Evolutionary conservation across 1,140 invertebrate genomes (phyloP), one percentile per base, ranked within the genome.

Genomic region (Ctenoplectra terminalis): DNA sequence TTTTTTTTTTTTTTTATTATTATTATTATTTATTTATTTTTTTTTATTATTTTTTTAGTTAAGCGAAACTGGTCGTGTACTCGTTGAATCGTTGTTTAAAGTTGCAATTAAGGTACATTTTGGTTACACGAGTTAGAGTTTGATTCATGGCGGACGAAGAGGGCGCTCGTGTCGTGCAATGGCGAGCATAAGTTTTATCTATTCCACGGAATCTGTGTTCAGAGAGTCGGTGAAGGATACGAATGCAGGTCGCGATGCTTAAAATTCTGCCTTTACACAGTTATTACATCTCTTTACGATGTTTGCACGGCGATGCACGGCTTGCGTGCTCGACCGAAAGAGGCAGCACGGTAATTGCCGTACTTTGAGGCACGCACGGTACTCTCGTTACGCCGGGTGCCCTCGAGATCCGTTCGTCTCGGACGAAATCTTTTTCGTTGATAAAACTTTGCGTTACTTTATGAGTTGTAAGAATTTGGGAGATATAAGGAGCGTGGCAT

Each of bases 341-440:
- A 50, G 61, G 71, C 61, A 58, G 71, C 79, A 3, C 50, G 48
- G 52, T 81, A 81, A 81, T 81, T 81, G 72, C 79, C n/a, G 43
- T 72, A 31, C 48, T 75, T 66, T 66, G 60, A 75, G 43, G 64
- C 79, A 81, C 72, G 79, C 79, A 81, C 78, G 60, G 29, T 43
- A 54, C 70, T 80, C 77, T 80, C 37, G 60, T 80, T 80, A 73
- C 54, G 29, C 66, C 17, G 50, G n/a, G 23, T 34, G 46, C 76
- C 29, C 40, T 50, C 26, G 58, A 43, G 54, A 73, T 61, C 31
- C 26, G 46, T 29, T 34, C 46, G 48, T 52, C 58, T 48, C 11
- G n/a, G 34, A n/a, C n/a, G n/a, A n/a, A n/a, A 60, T 13, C 15
- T 48, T 26, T 8, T 34, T 40, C 34, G 15, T 26, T 13, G 46